These are phyloP conservation scores for Gallinago nigripennis DNA, from an alignment of 2,797 vertebrate genomes.

Conservation along the genomic window DNA sequence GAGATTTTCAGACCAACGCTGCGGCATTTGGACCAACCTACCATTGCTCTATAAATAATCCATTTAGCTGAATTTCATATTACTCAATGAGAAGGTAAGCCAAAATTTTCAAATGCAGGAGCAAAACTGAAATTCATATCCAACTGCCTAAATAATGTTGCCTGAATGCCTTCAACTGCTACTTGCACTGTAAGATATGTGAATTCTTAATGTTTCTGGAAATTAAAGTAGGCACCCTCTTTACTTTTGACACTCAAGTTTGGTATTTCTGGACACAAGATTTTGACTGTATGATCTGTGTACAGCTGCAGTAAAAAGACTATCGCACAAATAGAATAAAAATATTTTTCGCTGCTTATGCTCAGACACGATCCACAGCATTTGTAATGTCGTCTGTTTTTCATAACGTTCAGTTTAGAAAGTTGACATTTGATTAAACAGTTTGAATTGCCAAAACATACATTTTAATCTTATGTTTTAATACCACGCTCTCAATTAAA, in stretches of 20 bases:
- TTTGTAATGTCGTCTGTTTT: conserved; percentile 64
- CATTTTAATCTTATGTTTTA: conserved; percentile 63
- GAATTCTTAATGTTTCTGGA: background rate
- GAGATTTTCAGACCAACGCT: background rate
- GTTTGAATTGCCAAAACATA: conserved; percentile 69
- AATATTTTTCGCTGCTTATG: conserved; percentile 57
- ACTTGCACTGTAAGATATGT: background rate
- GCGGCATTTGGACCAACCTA: background rate
- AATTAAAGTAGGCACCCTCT: background rate
- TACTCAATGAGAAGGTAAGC: background rate
- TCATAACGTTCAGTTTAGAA: conserved; percentile 63
- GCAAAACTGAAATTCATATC: background rate
- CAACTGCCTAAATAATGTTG: background rate
- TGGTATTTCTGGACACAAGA: background rate
- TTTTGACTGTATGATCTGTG: conserved; percentile 33
- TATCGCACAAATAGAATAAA: conserved; percentile 46
- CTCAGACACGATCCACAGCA: conserved; percentile 3
- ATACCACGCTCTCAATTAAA: conserved; percentile 65
- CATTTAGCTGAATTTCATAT: background rate
- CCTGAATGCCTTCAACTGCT: background rate
- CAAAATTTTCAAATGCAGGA: background rate
- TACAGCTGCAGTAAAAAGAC: conserved; percentile 32
- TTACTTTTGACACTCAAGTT: background rate
- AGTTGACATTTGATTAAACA: conserved; percentile 69
- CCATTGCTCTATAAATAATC: background rate